Evolutionary conservation across 2,797 vertebrate species (phyloP).

Genomic region (Pipistrellus pipistrellus): DNA sequence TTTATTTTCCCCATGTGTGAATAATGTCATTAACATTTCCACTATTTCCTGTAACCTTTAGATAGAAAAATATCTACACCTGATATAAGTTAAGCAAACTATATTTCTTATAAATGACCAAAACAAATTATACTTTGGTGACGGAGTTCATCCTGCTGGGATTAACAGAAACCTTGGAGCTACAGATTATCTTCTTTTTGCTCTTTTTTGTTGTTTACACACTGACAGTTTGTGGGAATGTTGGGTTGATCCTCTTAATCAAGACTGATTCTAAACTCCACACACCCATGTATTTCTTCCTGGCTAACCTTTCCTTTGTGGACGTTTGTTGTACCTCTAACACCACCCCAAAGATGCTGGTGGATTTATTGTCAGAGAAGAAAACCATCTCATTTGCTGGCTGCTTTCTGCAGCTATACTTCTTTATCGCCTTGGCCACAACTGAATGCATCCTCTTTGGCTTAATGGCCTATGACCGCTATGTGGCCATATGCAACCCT

Average conservation of each 20-base stretch:
- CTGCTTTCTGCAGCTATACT: conserved; percentile 73
- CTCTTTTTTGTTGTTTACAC: conserved; percentile 68
- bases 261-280: conserved; percentile 45
- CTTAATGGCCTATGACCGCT: conserved; percentile 76
- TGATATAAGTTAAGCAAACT: neutral
- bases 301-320: conserved; percentile 70
- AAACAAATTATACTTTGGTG: conserved; percentile 28
- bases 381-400: conserved; percentile 65
- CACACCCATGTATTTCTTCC: conserved; percentile 75
- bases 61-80: neutral
- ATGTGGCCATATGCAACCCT: conserved; percentile 70
- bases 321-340: conserved; percentile 63
- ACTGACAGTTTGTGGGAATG: conserved; percentile 64
- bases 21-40: neutral
- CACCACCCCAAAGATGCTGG: conserved; percentile 67
- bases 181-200: conserved; percentile 41
- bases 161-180: conserved; percentile 28
- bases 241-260: conserved; percentile 72
- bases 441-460: conserved; percentile 70
- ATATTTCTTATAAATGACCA: neutral
- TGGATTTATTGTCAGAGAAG: conserved; percentile 16
- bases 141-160: conserved; percentile 76
- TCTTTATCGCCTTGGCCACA: conserved; percentile 37
- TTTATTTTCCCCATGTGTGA: rapidly evolving
- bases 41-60: neutral